phyloP scores from a whole-genome alignment of 2,113 vertebrate genomes.

The Dipodomys spectabilis region DNA sequence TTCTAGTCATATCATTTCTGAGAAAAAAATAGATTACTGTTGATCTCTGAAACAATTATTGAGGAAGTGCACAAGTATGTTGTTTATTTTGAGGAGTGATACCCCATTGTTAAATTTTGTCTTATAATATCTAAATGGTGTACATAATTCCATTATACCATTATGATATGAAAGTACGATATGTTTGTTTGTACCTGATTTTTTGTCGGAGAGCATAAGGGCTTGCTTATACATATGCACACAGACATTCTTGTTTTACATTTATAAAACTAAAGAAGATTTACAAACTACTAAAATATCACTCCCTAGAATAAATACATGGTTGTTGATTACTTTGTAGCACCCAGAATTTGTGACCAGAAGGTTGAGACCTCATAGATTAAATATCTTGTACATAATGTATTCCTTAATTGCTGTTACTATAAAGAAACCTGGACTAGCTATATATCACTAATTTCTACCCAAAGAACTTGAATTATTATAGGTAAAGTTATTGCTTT shows the following conservation, averaged over 20 bases:
- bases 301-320: neutral
- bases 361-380: neutral
- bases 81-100: constrained; percentile 47
- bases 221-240: too few species aligned
- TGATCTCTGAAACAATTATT: neutral
- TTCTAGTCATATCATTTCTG: constrained; percentile 57
- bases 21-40: constrained; percentile 28
- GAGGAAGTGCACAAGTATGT: constrained; percentile 55
- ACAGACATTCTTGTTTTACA: neutral
- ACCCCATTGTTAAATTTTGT: neutral
- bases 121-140: neutral
- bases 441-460: constrained; percentile 41
- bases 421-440: constrained; percentile 15
- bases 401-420: neutral
- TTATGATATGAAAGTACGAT: neutral
- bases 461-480: constrained; percentile 37
- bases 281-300: neutral
- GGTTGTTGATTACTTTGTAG: neutral
- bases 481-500: constrained; percentile 32
- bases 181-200: neutral
- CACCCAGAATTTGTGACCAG: neutral
- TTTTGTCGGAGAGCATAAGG: neutral
- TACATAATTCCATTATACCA: neutral
- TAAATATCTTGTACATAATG: neutral
- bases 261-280: constrained; percentile 15